Evolutionary conservation across 2,888 invertebrate genomes (phyloP).

Genomic region (Chymomyza procnemis): DNA sequence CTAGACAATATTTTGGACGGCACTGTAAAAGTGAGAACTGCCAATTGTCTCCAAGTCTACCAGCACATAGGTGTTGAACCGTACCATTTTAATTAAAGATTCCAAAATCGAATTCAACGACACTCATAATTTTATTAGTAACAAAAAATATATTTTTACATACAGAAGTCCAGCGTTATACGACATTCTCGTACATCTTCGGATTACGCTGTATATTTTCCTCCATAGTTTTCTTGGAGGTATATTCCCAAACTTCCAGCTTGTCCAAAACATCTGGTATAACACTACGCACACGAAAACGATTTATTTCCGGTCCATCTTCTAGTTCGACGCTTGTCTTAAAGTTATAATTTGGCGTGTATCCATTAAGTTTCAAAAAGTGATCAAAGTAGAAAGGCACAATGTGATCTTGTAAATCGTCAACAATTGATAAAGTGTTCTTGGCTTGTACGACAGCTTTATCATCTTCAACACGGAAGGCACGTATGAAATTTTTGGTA

Average conservation of each 20-base stretch:
- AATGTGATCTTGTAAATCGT: slow-evolving; percentile 72
- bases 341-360: slow-evolving; percentile 76
- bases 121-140: not conserved
- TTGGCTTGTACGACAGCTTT: slow-evolving; percentile 51
- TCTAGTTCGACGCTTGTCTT: slow-evolving; percentile 74
- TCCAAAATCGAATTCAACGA: not conserved
- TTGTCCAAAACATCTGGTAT: slow-evolving; percentile 61
- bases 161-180: slow-evolving; percentile 24
- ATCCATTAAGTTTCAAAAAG: slow-evolving; percentile 75
- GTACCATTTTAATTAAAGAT: no score
- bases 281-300: slow-evolving; percentile 52
- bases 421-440: slow-evolving; percentile 62
- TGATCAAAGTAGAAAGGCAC: slow-evolving; percentile 78
- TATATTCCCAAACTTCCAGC: slow-evolving; percentile 66
- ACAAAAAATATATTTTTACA: not conserved
- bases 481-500: slow-evolving; percentile 71
- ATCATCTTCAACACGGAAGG: slow-evolving; percentile 64
- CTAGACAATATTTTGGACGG: slow-evolving; percentile 27
- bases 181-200: slow-evolving; percentile 75
- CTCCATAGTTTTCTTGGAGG: slow-evolving; percentile 72
- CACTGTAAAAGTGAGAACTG: slow-evolving; percentile 30
- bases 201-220: slow-evolving; percentile 74
- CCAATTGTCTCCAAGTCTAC: no score
- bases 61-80: no score
- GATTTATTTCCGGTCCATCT: slow-evolving; percentile 73